phyloP scores from a whole-genome alignment of 1,140 invertebrate species.

The Polypedilum pembai region DNA sequence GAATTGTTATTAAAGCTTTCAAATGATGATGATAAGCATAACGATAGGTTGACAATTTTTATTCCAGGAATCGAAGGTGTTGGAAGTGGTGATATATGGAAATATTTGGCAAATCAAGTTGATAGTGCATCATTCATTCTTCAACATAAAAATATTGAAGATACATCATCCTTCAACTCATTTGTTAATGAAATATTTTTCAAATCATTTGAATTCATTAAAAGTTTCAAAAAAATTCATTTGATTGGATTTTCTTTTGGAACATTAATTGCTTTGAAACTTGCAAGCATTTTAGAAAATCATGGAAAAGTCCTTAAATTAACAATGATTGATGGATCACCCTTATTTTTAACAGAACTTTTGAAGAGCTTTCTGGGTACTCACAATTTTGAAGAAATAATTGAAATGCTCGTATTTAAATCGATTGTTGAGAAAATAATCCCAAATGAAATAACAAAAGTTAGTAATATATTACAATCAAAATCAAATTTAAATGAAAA shows the following conservation, averaged over 20 bases:
- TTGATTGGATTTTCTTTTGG: slow-evolving; percentile 61
- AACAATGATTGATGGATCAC: slow-evolving; percentile 52
- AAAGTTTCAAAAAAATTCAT: slow-evolving; percentile 48
- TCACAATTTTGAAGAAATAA: slow-evolving; percentile 43
- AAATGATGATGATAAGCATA: slow-evolving; percentile 39
- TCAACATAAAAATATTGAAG: slow-evolving; percentile 31
- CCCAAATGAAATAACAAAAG: slow-evolving; percentile 44
- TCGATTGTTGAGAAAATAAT: slow-evolving; percentile 47
- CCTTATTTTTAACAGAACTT: slow-evolving; percentile 48
- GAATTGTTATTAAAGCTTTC: slow-evolving; percentile 38
- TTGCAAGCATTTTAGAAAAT: slow-evolving; percentile 50
- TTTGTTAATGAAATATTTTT: neutral
- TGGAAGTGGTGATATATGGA: slow-evolving; percentile 43
- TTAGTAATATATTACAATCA: neutral
- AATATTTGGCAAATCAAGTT: slow-evolving; percentile 35
- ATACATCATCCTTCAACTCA: neutral
- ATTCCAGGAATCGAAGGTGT: slow-evolving; percentile 76
- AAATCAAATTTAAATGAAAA: slow-evolving; percentile 33
- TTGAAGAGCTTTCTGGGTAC: slow-evolving; percentile 30
- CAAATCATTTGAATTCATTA: slow-evolving; percentile 53
- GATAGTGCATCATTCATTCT: slow-evolving; percentile 34
- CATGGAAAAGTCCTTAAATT: slow-evolving; percentile 49
- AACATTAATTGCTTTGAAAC: slow-evolving; percentile 48
- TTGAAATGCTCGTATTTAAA: slow-evolving; percentile 50
- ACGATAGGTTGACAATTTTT: slow-evolving; percentile 53